Conservation (phyloP, 2,797 vertebrate genomes). For the Pipistrellus pygmaeus region DNA sequence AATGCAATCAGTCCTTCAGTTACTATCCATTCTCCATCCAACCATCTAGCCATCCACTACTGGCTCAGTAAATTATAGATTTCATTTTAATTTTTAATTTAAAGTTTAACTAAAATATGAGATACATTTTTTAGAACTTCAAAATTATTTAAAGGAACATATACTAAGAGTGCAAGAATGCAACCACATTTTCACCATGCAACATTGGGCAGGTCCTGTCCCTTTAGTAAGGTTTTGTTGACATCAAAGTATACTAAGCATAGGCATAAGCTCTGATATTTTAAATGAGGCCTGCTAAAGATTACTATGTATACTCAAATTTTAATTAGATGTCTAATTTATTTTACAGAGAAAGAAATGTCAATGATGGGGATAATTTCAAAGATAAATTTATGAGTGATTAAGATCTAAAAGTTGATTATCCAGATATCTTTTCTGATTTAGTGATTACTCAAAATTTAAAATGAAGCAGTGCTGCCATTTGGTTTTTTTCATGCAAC, state of each 20-base stretch:
- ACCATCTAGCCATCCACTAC: background rate
- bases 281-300: slow-evolving; percentile 12
- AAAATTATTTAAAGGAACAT: background rate
- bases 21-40: background rate
- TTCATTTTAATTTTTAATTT: slow-evolving; percentile 14
- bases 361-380: background rate
- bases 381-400: slow-evolving; percentile 14
- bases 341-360: slow-evolving; percentile 15
- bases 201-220: background rate
- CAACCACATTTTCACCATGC: background rate
- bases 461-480: background rate
- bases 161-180: background rate
- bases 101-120: slow-evolving; percentile 2
- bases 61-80: background rate
- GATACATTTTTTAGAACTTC: background rate
- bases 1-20: background rate
- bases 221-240: background rate
- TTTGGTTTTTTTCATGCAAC: background rate
- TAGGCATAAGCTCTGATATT: background rate
- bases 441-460: background rate
- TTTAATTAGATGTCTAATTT: background rate
- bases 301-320: background rate
- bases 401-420: background rate
- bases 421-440: background rate
- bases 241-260: background rate